phyloP scores from a whole-genome alignment of 92 coral and sea anemone genomes.

The Scolanthus callimorphus region DNA sequence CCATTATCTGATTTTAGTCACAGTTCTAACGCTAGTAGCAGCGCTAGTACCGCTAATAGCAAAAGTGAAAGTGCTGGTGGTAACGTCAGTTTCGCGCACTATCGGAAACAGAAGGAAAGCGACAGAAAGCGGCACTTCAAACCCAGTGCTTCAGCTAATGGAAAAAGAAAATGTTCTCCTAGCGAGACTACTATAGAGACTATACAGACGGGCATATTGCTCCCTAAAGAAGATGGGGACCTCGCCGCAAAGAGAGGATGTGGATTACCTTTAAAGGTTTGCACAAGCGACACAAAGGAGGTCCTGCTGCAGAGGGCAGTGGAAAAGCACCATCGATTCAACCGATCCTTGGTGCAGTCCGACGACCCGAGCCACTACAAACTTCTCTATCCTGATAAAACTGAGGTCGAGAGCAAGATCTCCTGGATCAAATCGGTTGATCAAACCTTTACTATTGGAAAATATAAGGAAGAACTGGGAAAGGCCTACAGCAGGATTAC shows the following conservation, averaged over 20 bases:
- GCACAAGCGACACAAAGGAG: background rate
- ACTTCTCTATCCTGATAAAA: background rate
- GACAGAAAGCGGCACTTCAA: too few relatives aligned
- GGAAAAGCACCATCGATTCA: background rate
- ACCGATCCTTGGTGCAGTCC: background rate
- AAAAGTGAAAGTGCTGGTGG: too few relatives aligned
- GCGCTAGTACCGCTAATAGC: too few relatives aligned
- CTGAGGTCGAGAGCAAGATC: background rate
- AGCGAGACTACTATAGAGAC: too few relatives aligned
- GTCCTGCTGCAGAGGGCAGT: background rate
- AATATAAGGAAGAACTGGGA: background rate
- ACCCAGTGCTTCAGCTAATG: conserved; percentile 11
- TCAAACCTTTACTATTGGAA: background rate
- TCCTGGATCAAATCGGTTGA: background rate
- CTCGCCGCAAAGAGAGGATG: background rate
- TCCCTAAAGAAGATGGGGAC: background rate
- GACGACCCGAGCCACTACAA: background rate
- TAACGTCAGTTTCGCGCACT: too few relatives aligned
- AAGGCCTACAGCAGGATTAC: background rate
- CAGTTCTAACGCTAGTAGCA: too few relatives aligned
- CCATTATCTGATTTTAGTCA: too few relatives aligned
- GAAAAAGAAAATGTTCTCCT: too few relatives aligned
- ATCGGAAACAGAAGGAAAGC: too few relatives aligned
- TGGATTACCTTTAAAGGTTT: background rate
- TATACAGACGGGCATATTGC: background rate